Conservation (phyloP, 2,888 invertebrate species). For the Callosobruchus maculatus region DNA sequence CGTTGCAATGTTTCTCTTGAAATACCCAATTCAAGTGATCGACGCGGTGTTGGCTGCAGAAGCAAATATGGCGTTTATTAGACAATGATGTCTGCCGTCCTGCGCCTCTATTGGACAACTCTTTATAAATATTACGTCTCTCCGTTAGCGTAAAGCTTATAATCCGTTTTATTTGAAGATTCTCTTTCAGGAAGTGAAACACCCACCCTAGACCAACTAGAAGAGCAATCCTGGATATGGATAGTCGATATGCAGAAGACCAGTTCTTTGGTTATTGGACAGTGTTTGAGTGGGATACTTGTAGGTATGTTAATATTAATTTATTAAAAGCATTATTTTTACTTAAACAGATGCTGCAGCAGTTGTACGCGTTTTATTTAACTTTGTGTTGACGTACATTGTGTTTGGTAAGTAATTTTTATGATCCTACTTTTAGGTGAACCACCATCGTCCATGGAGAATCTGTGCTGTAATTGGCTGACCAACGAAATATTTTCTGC, state of each 20-base stretch:
- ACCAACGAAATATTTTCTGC: slow-evolving; percentile 45
- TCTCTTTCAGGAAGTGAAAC: slow-evolving; percentile 48
- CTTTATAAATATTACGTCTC: too few relatives aligned
- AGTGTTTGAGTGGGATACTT: slow-evolving; percentile 57
- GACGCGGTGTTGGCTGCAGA: too few relatives aligned
- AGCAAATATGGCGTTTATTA: too few relatives aligned
- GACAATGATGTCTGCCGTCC: too few relatives aligned
- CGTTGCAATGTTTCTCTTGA: too few relatives aligned
- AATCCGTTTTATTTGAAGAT: not conserved
- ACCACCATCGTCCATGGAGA: slow-evolving; percentile 48
- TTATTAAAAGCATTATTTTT: not conserved
- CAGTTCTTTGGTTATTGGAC: slow-evolving; percentile 58
- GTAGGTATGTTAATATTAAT: slow-evolving; percentile 39
- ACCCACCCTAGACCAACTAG: slow-evolving; percentile 50
- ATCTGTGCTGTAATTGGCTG: slow-evolving; percentile 49
- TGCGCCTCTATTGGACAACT: too few relatives aligned
- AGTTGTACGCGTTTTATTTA: too few relatives aligned
- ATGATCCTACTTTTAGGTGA: slow-evolving; percentile 19
- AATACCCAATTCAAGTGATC: too few relatives aligned
- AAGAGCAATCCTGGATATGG: slow-evolving; percentile 55
- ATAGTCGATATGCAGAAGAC: slow-evolving; percentile 59
- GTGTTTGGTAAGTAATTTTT: too few relatives aligned
- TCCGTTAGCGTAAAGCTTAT: not conserved
- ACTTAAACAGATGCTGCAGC: too few relatives aligned
- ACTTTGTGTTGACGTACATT: too few relatives aligned